These are phyloP conservation scores for Nycticorax nycticorax DNA, from an alignment of 2,113 vertebrate genomes.

Conservation along the genomic window DNA sequence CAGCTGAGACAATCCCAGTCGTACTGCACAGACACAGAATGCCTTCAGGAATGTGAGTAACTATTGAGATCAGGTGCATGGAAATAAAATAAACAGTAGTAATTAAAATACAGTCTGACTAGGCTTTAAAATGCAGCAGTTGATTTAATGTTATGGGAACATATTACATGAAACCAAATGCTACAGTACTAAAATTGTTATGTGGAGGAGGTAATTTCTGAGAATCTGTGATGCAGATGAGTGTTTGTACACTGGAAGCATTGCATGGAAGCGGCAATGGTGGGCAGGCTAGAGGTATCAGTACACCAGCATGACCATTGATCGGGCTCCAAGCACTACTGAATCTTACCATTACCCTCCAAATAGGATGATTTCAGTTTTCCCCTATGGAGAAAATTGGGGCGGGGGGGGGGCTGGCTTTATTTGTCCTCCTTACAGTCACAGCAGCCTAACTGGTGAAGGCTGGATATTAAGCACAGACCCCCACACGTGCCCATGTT, in stretches of 20 bases:
- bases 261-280: neutral
- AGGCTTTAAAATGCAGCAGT: neutral
- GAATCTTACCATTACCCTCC: neutral
- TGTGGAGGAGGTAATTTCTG: neutral
- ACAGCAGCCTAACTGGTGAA: neutral
- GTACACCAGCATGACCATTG: neutral
- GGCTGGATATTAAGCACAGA: neutral
- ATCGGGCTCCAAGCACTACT: neutral
- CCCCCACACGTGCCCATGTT: accelerated
- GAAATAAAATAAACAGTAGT: neutral
- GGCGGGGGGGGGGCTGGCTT: neutral
- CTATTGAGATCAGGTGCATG: neutral
- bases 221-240: neutral
- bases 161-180: neutral
- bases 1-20: conserved; percentile 97
- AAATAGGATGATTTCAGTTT: neutral
- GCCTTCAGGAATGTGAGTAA: conserved; percentile 94
- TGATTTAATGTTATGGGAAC: neutral
- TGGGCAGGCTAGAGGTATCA: neutral
- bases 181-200: neutral
- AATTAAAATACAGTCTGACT: neutral
- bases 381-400: neutral
- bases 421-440: neutral
- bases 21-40: conserved; percentile 96
- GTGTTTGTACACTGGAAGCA: neutral